Conservation (phyloP, 2,888 invertebrate genomes). For the Hirtodrosophila confusa region DNA sequence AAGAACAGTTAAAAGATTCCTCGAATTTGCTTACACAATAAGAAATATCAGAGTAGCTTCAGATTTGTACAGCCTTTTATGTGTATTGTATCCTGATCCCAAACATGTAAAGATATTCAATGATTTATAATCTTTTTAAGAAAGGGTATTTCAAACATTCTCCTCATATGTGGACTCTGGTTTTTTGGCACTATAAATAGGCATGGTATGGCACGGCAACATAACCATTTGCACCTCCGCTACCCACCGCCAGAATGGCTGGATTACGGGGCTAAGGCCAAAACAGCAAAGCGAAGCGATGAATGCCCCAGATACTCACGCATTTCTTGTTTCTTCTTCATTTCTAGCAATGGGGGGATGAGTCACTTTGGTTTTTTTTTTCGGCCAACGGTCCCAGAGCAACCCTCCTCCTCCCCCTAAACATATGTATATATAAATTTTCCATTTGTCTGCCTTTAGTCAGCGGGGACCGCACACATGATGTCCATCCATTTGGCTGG, state of each 20-base stretch:
- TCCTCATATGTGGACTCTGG: not conserved
- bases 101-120: too few relatives aligned
- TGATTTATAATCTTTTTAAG: too few relatives aligned
- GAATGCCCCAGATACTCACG: slow-evolving; percentile 54
- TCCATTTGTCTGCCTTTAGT: slow-evolving; percentile 38
- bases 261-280: slow-evolving; percentile 59
- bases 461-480: slow-evolving; percentile 14
- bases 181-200: slow-evolving; percentile 39
- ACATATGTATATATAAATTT: slow-evolving; percentile 15
- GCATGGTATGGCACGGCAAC: slow-evolving; percentile 27
- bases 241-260: slow-evolving; percentile 27
- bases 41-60: too few relatives aligned
- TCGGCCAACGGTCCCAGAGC: not conserved
- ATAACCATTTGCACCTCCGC: slow-evolving; percentile 2
- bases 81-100: too few relatives aligned
- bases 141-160: too few relatives aligned
- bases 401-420: not conserved
- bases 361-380: slow-evolving; percentile 31
- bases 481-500: slow-evolving; percentile 11
- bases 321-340: slow-evolving; percentile 20
- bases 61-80: too few relatives aligned
- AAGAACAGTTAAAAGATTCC: not conserved
- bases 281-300: slow-evolving; percentile 9
- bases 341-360: slow-evolving; percentile 24
- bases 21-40: too few relatives aligned